Evolutionary conservation across 2,888 invertebrate genomes (phyloP).

Genomic region (Drosophila longiperda): DNA sequence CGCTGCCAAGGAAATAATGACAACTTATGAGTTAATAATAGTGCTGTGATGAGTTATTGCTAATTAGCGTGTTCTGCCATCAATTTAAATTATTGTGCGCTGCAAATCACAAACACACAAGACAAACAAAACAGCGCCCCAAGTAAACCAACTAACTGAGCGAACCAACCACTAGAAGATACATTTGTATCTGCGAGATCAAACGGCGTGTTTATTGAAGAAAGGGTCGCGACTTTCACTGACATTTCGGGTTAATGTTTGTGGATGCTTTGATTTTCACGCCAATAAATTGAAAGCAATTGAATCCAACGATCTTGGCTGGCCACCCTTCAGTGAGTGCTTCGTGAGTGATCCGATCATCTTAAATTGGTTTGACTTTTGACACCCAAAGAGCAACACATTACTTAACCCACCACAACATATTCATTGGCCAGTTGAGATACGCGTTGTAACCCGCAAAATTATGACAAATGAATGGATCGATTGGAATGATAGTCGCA

Average conservation of each 20-base stretch:
- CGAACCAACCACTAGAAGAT: conserved; percentile 51
- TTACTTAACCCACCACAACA: conserved; percentile 28
- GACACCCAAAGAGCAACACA: conserved; percentile 56
- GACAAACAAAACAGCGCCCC: conserved; percentile 11
- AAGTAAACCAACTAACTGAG: background rate
- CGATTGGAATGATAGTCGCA: conserved; percentile 84
- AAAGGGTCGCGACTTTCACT: conserved; percentile 81
- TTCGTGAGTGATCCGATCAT: conserved; percentile 16
- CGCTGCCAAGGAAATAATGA: conserved; percentile 34
- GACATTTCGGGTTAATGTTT: conserved; percentile 77
- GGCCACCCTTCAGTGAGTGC: conserved; percentile 22
- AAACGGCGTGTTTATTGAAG: conserved; percentile 24
- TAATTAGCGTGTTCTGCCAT: conserved; percentile 58
- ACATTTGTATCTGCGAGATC: conserved; percentile 68
- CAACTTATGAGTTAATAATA: conserved; percentile 34
- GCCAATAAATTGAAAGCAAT: conserved; percentile 78
- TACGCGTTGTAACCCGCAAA: conserved; percentile 39
- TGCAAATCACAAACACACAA: conserved; percentile 18
- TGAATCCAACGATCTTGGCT: conserved; percentile 39
- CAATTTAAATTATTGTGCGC: conserved; percentile 41
- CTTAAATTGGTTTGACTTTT: conserved; percentile 68
- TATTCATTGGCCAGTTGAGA: conserved; percentile 31
- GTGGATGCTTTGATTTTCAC: conserved; percentile 66
- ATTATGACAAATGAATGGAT: conserved; percentile 85
- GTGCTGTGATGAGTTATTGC: conserved; percentile 69